Conservation (phyloP, 2,113 vertebrate species). For the Tinamus guttatus region DNA sequence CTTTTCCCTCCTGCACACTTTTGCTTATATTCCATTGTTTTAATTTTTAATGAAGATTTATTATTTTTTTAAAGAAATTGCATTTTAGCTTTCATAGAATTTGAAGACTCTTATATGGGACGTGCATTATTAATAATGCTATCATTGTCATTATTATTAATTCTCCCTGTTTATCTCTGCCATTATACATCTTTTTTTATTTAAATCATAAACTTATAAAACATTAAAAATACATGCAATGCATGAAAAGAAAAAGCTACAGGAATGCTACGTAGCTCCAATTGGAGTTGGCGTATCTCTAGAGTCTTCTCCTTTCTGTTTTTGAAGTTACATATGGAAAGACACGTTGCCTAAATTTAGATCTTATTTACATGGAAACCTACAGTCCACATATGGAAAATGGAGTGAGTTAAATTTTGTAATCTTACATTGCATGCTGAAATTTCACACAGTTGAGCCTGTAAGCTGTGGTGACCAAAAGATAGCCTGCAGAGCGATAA, state of each 20-base stretch:
- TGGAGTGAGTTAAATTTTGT: background rate
- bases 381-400: background rate
- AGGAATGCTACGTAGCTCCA: background rate
- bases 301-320: background rate
- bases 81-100: background rate
- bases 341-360: background rate
- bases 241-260: background rate
- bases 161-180: conserved; percentile 33
- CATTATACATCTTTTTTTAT: background rate
- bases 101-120: background rate
- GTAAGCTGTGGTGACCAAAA: background rate
- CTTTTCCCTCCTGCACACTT: background rate
- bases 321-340: background rate
- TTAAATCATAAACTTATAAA: background rate
- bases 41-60: conserved; percentile 58
- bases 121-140: conserved; percentile 57
- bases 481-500: background rate
- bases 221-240: background rate
- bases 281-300: background rate
- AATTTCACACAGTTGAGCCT: background rate
- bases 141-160: conserved; percentile 9
- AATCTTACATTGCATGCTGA: background rate
- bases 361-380: background rate
- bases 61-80: conserved; percentile 1
- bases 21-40: conserved; percentile 8